phyloP scores from a whole-genome alignment of 92 coral and sea anemone species.

The Zoanthus sansibaricus region DNA sequence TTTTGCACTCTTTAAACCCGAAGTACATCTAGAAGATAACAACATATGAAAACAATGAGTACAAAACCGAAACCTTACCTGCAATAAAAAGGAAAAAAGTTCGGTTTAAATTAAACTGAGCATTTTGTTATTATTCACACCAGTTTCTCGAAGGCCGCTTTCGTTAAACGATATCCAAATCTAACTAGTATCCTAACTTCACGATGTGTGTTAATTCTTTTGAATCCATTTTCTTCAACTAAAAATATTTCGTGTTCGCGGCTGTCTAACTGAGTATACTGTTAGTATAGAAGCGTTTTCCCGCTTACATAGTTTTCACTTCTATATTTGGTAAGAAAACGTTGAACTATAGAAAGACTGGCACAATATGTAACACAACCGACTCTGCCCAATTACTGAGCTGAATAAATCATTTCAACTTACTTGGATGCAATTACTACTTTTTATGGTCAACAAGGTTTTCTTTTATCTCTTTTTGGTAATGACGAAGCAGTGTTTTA shows the following conservation, averaged over 20 bases:
- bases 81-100: neutral
- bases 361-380: too few species aligned
- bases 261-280: too few species aligned
- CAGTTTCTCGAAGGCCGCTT: conserved; percentile 10
- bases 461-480: neutral
- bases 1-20: neutral
- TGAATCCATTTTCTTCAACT: neutral
- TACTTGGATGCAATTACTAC: neutral
- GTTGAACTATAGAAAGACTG: too few species aligned
- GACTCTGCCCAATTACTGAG: too few species aligned
- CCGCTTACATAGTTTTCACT: too few species aligned
- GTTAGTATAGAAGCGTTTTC: too few species aligned
- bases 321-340: too few species aligned
- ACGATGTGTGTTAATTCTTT: neutral
- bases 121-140: neutral
- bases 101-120: neutral
- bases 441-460: neutral
- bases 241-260: neutral
- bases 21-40: too few species aligned
- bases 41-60: neutral
- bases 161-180: neutral
- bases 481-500: neutral
- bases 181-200: neutral
- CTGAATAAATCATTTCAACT: neutral
- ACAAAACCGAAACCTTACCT: neutral